These are phyloP conservation scores for Noturus placidus DNA, from an alignment of 2,113 vertebrate species.

Conservation along the genomic window DNA sequence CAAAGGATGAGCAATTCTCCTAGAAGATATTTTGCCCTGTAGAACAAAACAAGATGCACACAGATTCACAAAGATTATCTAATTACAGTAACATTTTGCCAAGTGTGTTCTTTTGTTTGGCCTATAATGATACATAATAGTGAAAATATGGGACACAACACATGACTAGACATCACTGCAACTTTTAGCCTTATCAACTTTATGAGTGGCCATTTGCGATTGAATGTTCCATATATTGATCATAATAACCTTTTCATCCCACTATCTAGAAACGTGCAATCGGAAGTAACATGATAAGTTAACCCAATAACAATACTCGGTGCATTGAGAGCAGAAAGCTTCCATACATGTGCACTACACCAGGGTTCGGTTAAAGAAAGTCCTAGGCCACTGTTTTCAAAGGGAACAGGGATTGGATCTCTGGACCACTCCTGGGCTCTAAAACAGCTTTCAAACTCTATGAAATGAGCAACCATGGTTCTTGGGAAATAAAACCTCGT, in stretches of 20 bases:
- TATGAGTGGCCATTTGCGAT: not conserved
- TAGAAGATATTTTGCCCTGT: not conserved
- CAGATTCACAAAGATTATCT: too few relatives aligned
- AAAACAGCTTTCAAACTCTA: constrained; percentile 2
- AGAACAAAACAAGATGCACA: not conserved
- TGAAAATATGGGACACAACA: not conserved
- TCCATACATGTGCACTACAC: not conserved
- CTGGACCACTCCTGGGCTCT: not conserved
- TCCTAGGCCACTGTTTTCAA: not conserved
- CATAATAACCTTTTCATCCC: not conserved
- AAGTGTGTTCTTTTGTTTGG: not conserved
- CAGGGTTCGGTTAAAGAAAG: not conserved
- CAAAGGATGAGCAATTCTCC: not conserved
- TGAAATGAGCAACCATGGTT: not conserved
- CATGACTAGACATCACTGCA: not conserved
- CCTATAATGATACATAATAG: not conserved
- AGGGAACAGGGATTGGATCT: not conserved
- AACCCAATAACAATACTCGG: not conserved
- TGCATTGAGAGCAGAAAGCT: not conserved
- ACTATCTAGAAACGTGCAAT: not conserved
- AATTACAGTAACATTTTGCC: not conserved
- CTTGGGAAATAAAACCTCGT: not conserved
- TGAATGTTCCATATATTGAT: not conserved
- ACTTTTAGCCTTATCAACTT: not conserved
- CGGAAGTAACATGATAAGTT: not conserved